A percentile compares a stretch with the other conserved stretches of the same genome.
phyloP scores from a whole-genome alignment of 2,797 vertebrate genomes.

The Sebastes jordani region DNA sequence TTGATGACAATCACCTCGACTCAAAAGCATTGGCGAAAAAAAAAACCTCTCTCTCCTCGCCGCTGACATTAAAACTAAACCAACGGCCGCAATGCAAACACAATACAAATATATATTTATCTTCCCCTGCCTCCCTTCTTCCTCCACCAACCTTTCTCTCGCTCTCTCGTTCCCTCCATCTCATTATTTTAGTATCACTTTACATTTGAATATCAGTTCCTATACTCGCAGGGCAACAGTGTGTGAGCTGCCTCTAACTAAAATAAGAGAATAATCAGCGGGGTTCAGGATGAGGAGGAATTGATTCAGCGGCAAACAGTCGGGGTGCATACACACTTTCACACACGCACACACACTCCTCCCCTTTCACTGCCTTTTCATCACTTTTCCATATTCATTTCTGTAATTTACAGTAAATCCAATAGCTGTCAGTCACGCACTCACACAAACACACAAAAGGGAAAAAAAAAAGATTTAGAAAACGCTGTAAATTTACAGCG shows the following conservation, averaged over 20 bases:
- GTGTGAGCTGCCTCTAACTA: constrained; percentile 61
- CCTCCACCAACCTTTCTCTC: constrained; percentile 38
- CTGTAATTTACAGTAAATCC: constrained; percentile 87
- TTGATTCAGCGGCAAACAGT: constrained; percentile 75
- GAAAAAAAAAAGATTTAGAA: constrained; percentile 36
- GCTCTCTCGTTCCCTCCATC: constrained; percentile 48
- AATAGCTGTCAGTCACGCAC: constrained; percentile 83
- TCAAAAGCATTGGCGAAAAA: constrained; percentile 69
- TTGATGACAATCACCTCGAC: constrained; percentile 85
- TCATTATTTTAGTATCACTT: constrained; percentile 77
- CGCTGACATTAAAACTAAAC: constrained; percentile 85
- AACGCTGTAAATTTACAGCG: constrained; percentile 78
- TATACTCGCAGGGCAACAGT: constrained; percentile 50
- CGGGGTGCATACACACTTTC: constrained; percentile 25
- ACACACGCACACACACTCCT: constrained; percentile 16
- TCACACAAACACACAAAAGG: constrained; percentile 23
- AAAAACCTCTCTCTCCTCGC: constrained; percentile 46
- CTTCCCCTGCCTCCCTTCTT: constrained; percentile 41
- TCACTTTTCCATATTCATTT: constrained; percentile 84
- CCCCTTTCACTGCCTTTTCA: constrained; percentile 63
- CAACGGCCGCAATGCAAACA: constrained; percentile 74
- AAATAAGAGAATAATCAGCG: constrained; percentile 77
- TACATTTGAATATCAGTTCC: constrained; percentile 77
- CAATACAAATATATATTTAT: constrained; percentile 77
- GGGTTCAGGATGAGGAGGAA: constrained; percentile 67